Evolutionary conservation across 2,888 invertebrate genomes (phyloP).

Genomic region (Archips xylosteana): DNA sequence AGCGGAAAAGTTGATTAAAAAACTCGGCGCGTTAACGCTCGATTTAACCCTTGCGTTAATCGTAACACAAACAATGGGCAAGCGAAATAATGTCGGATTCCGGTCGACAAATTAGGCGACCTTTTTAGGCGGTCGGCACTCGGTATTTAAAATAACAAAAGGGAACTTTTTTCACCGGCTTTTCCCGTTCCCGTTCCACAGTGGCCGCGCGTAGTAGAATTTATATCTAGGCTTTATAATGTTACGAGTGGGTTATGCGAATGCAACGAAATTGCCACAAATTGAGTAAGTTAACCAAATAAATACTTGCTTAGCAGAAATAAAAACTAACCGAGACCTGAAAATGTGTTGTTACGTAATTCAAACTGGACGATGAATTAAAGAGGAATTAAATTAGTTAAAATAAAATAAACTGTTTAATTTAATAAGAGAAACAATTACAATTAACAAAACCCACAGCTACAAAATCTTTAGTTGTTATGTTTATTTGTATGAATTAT

Average conservation of each 20-base stretch:
- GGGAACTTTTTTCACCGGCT: constrained; percentile 56
- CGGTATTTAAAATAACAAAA: constrained; percentile 71
- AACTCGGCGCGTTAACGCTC: constrained; percentile 77
- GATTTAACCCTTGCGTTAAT: constrained; percentile 82
- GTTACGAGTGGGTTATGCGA: background rate
- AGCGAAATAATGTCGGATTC: constrained; percentile 81
- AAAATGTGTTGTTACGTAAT: too few relatives aligned
- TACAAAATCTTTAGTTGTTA: too few relatives aligned
- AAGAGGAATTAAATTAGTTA: too few relatives aligned
- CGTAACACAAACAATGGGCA: constrained; percentile 81
- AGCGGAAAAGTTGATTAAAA: constrained; percentile 74
- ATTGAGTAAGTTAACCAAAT: too few relatives aligned
- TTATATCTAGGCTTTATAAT: constrained; percentile 26
- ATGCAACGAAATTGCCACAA: too few relatives aligned
- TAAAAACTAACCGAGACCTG: too few relatives aligned
- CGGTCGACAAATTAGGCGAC: constrained; percentile 82
- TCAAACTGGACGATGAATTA: too few relatives aligned
- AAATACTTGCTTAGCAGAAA: too few relatives aligned
- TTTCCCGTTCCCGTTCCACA: constrained; percentile 33
- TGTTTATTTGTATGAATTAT: too few relatives aligned
- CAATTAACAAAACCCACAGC: too few relatives aligned
- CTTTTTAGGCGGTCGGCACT: constrained; percentile 70
- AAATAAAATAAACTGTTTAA: too few relatives aligned
- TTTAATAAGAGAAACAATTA: too few relatives aligned
- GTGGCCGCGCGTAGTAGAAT: constrained; percentile 18